Conservation (phyloP, 2,113 vertebrate genomes). For the Sturnus vulgaris region DNA sequence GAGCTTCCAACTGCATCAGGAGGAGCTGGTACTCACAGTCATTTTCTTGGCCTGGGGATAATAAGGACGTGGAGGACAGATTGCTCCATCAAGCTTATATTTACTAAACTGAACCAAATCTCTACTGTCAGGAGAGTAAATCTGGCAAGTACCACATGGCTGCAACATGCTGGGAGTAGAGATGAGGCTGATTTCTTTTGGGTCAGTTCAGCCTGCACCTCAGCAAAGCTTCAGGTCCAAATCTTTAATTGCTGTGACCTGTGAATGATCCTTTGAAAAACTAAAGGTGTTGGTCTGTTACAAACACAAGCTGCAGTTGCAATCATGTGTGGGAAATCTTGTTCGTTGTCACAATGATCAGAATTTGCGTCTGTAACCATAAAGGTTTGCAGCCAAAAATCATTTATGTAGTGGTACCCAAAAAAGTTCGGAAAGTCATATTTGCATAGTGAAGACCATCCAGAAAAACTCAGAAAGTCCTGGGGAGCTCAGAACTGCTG, state of each 20-base stretch:
- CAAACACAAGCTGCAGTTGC: background rate
- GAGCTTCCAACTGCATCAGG: background rate
- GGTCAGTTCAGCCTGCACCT: background rate
- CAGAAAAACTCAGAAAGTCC: background rate
- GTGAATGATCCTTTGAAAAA: background rate
- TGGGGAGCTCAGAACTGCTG: background rate
- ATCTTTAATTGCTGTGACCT: background rate
- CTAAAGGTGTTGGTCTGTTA: background rate
- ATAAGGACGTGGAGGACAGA: background rate
- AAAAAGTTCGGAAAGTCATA: background rate
- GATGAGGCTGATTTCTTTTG: background rate
- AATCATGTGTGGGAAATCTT: accelerated
- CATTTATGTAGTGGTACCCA: background rate
- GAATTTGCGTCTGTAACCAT: background rate
- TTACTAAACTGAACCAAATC: background rate
- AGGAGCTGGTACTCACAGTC: background rate
- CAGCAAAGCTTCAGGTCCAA: background rate
- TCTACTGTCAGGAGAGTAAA: background rate
- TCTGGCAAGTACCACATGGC: background rate
- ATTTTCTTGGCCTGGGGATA: background rate
- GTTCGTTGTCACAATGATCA: background rate
- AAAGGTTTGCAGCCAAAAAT: background rate
- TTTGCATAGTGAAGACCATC: background rate
- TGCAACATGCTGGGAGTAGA: background rate
- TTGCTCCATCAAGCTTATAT: background rate